Evolutionary conservation across 2,888 invertebrate genomes (phyloP), one percentile per base, ranked within the genome.

Genomic region (Caenorhabditis doughertyi): DNA sequence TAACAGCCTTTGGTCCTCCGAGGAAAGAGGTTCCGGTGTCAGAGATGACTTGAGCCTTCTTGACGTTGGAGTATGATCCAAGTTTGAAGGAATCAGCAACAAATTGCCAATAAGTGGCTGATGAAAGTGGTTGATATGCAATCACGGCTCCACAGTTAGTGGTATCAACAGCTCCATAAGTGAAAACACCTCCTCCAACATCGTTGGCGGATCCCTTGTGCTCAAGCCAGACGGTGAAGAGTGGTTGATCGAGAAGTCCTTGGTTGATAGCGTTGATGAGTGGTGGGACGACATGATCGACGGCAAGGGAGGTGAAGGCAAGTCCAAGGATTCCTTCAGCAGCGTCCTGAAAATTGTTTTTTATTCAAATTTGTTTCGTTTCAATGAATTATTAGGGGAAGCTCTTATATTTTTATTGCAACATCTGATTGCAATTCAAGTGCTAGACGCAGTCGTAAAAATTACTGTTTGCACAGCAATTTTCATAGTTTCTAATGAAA

Each of bases 291-390:
- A 87, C 85, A 42, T 70, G 64, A 64, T 86, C 84, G 42, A 87
- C 86, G 25, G 85, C 85, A n/a, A 87, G 60, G n/a, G 85, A 85
- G 25, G 83, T 80, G 76, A 86, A 86, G 2, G 82, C 82, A 27
- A 85, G 81, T 67, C 87, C 87, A 58, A 85, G 84, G 44, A 85
- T 84, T 72, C 87, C 87, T 65, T 87, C 87, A 74, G 81, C 81
- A 23, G 86, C 84, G 42, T 87, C 85, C 72, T 81, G 51, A 58
- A 77, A 65, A 32, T 32, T 32, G n/a, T n/a, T 32, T 32, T 32
- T 32, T 7, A 42, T 42, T 42, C 13, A 42, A 3, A 42, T 11
- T 42, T 42, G 9, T 3, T 42, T 8, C n/a, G n/a, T 16, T 42
- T 42, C n/a, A 16, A n/a, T n/a, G n/a, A n/a, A n/a, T n/a, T n/a